These are phyloP conservation scores for Cephus spinipes DNA, from an alignment of 2,888 invertebrate species.

Conservation along the genomic window DNA sequence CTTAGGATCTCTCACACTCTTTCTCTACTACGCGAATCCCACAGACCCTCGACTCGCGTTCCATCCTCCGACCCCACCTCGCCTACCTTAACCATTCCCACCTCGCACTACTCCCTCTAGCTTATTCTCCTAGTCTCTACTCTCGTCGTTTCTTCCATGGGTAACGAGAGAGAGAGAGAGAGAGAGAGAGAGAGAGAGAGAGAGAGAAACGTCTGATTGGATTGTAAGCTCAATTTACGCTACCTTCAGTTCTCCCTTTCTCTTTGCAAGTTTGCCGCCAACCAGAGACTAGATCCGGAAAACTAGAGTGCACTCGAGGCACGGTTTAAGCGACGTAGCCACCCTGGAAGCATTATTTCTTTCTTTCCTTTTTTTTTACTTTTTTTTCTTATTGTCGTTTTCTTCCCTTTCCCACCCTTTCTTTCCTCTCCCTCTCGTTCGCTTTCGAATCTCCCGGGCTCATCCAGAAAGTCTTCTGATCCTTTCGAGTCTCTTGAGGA, in stretches of 20 bases:
- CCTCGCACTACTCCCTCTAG: constrained; percentile 29
- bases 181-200: constrained; percentile 18
- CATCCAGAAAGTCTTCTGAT: background rate
- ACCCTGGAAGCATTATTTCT: background rate
- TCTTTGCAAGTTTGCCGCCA: constrained; percentile 23
- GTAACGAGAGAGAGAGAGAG: background rate
- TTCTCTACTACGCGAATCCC: constrained; percentile 5
- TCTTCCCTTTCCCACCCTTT: constrained; percentile 8
- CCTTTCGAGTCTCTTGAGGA: background rate
- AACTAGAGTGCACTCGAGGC: background rate
- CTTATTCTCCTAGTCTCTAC: constrained; percentile 18
- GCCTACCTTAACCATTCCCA: constrained; percentile 18
- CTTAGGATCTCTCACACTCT: constrained; percentile 29
- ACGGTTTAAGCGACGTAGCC: background rate
- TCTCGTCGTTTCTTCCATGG: background rate
- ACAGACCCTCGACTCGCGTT: background rate
- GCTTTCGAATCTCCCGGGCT: background rate
- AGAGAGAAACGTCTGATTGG: constrained; percentile 55
- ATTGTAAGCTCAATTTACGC: constrained; percentile 64
- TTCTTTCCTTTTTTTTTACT: constrained; percentile 11
- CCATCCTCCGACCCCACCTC: background rate
- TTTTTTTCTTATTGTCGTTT: constrained; percentile 18
- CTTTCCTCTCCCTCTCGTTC: background rate
- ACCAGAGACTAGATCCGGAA: constrained; percentile 25
- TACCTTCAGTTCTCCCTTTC: constrained; percentile 39